Percentiles rank a stretch among this genome's conserved stretches.
These are phyloP conservation scores for Puma concolor DNA, from an alignment of 2,113 vertebrate species.

Conservation along the genomic window DNA sequence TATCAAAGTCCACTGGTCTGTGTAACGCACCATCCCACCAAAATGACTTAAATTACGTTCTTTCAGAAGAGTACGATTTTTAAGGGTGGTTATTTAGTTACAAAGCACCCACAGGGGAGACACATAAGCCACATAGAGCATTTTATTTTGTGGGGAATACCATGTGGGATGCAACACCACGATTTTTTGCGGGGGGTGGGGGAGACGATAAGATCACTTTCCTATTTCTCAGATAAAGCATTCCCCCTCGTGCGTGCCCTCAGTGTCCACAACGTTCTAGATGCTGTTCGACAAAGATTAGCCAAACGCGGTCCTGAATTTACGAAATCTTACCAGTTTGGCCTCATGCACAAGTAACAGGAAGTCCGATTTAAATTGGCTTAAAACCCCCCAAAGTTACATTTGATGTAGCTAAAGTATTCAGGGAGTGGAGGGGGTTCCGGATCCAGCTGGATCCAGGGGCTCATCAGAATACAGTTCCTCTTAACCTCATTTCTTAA, in stretches of 20 bases:
- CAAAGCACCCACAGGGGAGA: not conserved
- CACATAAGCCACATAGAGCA: conserved; percentile 18
- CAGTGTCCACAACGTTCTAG: not conserved
- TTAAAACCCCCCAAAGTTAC: too few species aligned
- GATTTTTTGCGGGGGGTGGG: not conserved
- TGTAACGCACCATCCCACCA: conserved; percentile 59
- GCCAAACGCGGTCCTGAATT: not conserved
- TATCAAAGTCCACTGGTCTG: conserved; percentile 64
- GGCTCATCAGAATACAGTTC: too few species aligned
- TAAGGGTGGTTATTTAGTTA: conserved; percentile 23
- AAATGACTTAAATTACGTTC: conserved; percentile 63
- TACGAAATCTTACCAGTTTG: not conserved
- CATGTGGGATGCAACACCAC: not conserved
- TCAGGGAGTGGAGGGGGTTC: too few species aligned
- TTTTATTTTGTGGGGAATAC: conserved; percentile 22
- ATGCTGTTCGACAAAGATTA: not conserved
- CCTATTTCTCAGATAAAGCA: not conserved
- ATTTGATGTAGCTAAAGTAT: not conserved
- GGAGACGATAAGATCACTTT: not conserved
- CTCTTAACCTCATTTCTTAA: not conserved
- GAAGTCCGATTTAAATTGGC: not conserved
- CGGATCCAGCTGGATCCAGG: not conserved
- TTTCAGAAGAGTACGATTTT: conserved; percentile 60
- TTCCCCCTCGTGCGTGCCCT: rapidly evolving
- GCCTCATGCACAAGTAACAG: not conserved